Conservation (phyloP, 2,113 vertebrate species). For the Spilogale gracilis region DNA sequence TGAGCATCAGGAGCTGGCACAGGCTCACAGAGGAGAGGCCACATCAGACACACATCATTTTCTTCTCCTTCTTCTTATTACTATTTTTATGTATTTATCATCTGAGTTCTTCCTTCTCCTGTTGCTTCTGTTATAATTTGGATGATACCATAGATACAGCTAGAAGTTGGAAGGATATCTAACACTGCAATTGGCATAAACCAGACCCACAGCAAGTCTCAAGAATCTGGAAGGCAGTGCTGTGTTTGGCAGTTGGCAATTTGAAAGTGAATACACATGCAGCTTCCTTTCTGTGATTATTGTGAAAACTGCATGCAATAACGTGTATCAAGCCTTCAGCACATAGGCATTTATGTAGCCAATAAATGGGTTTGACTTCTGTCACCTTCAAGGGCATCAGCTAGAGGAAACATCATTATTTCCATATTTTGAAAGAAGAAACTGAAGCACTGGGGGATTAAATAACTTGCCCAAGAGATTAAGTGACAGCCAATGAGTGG, state of each 20-base stretch:
- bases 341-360: not conserved
- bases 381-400: not conserved
- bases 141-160: too few relatives aligned
- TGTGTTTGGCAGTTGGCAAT: not conserved
- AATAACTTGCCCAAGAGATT: not conserved
- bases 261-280: not conserved
- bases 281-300: not conserved
- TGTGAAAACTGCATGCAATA: not conserved
- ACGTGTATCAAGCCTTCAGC: not conserved
- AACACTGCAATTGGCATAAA: not conserved
- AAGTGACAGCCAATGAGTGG: not conserved
- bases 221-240: fast-evolving
- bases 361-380: not conserved
- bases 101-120: not conserved
- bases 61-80: not conserved
- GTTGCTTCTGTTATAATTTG: not conserved
- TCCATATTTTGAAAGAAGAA: not conserved
- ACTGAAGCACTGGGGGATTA: not conserved
- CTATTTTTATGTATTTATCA: not conserved
- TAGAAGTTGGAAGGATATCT: not conserved
- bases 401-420: not conserved
- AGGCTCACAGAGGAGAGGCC: not conserved
- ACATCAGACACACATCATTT: fast-evolving
- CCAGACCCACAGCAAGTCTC: not conserved
- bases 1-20: not conserved